Evolutionary conservation across 2,113 vertebrate species (phyloP).

Genomic region (Corynorhinus townsendii): DNA sequence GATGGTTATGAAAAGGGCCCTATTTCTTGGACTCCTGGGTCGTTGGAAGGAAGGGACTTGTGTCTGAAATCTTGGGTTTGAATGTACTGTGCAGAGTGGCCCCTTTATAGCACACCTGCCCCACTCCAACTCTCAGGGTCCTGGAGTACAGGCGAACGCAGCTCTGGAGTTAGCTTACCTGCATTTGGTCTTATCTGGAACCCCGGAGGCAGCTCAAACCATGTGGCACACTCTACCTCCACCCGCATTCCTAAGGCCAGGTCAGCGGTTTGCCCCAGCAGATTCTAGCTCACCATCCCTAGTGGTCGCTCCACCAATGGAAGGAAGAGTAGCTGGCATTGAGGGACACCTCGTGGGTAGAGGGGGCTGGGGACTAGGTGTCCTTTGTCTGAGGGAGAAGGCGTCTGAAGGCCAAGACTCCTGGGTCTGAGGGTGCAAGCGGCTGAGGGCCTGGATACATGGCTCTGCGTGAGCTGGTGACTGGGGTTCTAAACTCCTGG

Average conservation of each 20-base stretch:
- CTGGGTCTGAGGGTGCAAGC: background rate
- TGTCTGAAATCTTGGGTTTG: too few species aligned
- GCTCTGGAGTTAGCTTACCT: background rate
- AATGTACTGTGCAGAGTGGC: too few species aligned
- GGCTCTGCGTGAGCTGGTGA: background rate
- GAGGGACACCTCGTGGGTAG: too few species aligned
- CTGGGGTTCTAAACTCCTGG: too few species aligned
- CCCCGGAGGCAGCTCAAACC: background rate
- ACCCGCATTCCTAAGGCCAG: background rate
- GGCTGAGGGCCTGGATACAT: background rate
- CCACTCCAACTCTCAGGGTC: background rate
- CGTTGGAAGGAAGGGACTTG: too few species aligned
- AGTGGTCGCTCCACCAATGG: background rate
- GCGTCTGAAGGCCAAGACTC: background rate
- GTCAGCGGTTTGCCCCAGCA: background rate
- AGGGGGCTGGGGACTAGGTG: background rate
- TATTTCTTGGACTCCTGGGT: too few species aligned
- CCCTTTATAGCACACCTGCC: conserved; percentile 35
- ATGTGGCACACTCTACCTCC: background rate
- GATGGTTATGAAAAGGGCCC: too few species aligned
- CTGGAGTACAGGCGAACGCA: background rate
- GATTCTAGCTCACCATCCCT: background rate
- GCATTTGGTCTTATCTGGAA: background rate
- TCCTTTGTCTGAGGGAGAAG: too few species aligned
- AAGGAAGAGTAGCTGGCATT: background rate